Base-by-base conservation (phyloP, 2,113 vertebrate genomes). In the Callopanchax toddi region DNA sequence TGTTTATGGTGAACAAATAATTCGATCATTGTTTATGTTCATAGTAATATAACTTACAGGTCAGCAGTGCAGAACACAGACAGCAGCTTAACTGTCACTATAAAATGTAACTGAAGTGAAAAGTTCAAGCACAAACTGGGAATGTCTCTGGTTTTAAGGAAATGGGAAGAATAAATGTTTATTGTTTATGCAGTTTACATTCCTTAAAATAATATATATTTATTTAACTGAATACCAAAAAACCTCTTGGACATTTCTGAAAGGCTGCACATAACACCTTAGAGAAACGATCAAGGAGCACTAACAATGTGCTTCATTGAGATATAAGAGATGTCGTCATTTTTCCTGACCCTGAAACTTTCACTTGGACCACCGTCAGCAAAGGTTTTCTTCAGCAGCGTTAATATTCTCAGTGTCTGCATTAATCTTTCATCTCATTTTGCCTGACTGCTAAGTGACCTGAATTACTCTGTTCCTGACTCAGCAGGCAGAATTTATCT, bases 361-460 rank as follows among this genome's bases (percentile, higher is more conserved):
- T 40, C 34, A 17, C 45, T 10, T 13, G 16, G 36, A n/a, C 11
- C 21, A 34, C 32, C 40, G 13, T 20, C 32, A 21, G 50, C 50
- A 58, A 43, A 12, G 21, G 29, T 62, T 63, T 51, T n/a, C 45
- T 42, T 21, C 25, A 21, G 36, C n/a, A 40, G 32, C 34, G 48
- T 71, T 62, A 49, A 23, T 59, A 54, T 59, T 59, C 55, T 60
- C 23, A 60, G 21, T 48, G 16, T 20, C 61, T 49, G 50, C 49
- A 29, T 37, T 58, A 46, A 60, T 56, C 54, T 51, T 67, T 22
- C 0, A 8, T 56, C 29, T 67, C 36, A 37, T 17, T 34, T 52
- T 40, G 26, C 22, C 39, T 64, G 39, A 60, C 11, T 15, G 12
- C 50, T 52, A 50, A 58, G 21, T 58, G 52, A 45, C 39, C 49